phyloP scores from a whole-genome alignment of 64 coral and sea anemone species.

The Cladopsammia gracilis region DNA sequence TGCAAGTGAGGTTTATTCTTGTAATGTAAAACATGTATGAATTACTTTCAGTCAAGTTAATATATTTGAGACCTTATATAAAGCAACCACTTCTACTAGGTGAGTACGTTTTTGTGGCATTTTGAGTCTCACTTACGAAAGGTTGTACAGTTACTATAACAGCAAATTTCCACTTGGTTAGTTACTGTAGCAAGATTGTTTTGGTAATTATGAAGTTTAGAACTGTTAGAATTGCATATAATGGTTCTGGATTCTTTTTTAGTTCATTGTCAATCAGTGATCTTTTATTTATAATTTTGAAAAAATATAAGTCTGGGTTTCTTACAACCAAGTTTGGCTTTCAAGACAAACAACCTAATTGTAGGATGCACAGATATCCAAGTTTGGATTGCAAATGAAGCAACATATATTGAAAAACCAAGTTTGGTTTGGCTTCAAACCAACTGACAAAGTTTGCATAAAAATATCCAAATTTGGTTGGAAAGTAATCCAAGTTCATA shows the following conservation, averaged over 20 bases:
- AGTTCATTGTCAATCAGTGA: conserved; percentile 1
- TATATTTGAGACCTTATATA: no score
- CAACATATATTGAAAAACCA: conserved; percentile 33
- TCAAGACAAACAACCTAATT: conserved; percentile 23
- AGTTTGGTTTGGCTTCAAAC: conserved; percentile 28
- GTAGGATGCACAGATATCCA: conserved; percentile 27
- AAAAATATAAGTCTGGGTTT: background rate
- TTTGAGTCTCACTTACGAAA: no score
- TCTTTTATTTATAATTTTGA: background rate
- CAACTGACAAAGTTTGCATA: conserved; percentile 26
- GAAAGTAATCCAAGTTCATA: conserved; percentile 41
- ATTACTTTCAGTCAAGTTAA: no score
- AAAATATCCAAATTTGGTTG: conserved; percentile 29
- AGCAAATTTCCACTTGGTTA: no score
- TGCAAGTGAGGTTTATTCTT: no score
- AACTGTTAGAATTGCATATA: background rate
- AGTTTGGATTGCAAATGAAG: conserved; percentile 44
- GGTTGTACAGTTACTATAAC: no score
- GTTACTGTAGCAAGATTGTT: background rate
- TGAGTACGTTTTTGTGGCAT: no score
- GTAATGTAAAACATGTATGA: no score
- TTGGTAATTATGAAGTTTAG: conserved; percentile 14
- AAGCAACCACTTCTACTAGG: no score
- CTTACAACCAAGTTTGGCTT: background rate
- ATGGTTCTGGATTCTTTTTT: background rate